phyloP scores from a whole-genome alignment of 2,888 invertebrate species.

The Temnothorax ravouxi region DNA sequence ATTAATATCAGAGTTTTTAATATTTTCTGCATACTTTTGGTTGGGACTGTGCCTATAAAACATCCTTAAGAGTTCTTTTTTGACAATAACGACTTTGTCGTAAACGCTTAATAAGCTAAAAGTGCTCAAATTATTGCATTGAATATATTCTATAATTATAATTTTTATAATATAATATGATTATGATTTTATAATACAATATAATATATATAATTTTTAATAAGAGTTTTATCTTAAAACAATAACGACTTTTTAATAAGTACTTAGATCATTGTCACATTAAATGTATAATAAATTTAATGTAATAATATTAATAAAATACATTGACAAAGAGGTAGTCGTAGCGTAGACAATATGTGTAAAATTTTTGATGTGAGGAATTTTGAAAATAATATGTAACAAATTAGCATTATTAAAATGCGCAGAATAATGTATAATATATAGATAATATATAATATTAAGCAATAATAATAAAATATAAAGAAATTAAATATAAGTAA shows the following conservation, averaged over 20 bases:
- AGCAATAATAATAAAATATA: conserved; percentile 20
- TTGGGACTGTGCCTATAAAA: too few species aligned
- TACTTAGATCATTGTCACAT: neutral
- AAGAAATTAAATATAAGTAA: neutral
- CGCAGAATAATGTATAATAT: neutral
- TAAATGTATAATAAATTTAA: neutral
- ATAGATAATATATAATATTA: conserved; percentile 14
- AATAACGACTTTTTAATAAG: too few species aligned
- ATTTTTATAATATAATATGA: too few species aligned
- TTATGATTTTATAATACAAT: too few species aligned
- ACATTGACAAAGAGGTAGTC: neutral
- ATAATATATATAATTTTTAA: too few species aligned
- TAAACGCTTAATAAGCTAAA: neutral
- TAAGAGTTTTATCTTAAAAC: too few species aligned
- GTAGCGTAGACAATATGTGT: neutral
- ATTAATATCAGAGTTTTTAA: too few species aligned
- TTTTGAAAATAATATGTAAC: neutral
- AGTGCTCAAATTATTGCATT: neutral
- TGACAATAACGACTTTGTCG: neutral
- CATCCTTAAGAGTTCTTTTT: neutral
- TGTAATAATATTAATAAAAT: neutral
- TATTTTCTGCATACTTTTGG: too few species aligned
- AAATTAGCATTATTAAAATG: neutral
- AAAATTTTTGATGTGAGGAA: neutral
- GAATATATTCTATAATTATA: neutral